phyloP scores from a whole-genome alignment of 2,113 vertebrate species.

The Ranitomeya imitator region DNA sequence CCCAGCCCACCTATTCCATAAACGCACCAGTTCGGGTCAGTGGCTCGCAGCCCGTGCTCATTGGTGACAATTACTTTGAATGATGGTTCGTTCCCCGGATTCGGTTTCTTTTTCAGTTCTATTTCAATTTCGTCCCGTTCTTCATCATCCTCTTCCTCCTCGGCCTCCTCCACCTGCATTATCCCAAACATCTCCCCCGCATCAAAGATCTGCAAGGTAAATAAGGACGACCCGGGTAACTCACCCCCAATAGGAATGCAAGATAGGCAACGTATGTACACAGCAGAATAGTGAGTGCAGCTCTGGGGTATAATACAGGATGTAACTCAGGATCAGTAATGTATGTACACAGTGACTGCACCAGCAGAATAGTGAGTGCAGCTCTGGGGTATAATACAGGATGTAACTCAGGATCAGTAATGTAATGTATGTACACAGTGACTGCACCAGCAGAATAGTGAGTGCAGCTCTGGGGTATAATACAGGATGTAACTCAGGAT shows the following conservation, averaged over 20 bases:
- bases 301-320: too few species aligned
- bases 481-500: too few species aligned
- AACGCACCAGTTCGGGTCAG: conserved; percentile 80
- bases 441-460: too few species aligned
- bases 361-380: too few species aligned
- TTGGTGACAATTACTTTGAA: conserved; percentile 88
- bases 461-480: too few species aligned
- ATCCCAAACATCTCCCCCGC: conserved; percentile 95
- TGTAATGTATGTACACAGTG: too few species aligned
- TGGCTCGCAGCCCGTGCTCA: conserved; percentile 79
- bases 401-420: too few species aligned
- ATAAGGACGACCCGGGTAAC: background rate
- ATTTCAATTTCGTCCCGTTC: conserved; percentile 64
- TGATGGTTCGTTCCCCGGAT: conserved; percentile 66
- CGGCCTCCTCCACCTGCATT: conserved; percentile 81
- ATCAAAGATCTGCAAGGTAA: conserved; percentile 85
- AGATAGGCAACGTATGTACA: too few species aligned
- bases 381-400: too few species aligned
- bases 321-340: too few species aligned
- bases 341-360: too few species aligned
- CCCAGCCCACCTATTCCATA: background rate
- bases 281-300: background rate
- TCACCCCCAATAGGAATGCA: too few species aligned
- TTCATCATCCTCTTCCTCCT: conserved; percentile 67
- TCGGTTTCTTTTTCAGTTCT: conserved; percentile 62